A percentile compares a stretch with the other conserved stretches of the same genome.
Evolutionary conservation across 2,113 vertebrate species (phyloP).

Genomic region (Onychostruthus taczanowskii): DNA sequence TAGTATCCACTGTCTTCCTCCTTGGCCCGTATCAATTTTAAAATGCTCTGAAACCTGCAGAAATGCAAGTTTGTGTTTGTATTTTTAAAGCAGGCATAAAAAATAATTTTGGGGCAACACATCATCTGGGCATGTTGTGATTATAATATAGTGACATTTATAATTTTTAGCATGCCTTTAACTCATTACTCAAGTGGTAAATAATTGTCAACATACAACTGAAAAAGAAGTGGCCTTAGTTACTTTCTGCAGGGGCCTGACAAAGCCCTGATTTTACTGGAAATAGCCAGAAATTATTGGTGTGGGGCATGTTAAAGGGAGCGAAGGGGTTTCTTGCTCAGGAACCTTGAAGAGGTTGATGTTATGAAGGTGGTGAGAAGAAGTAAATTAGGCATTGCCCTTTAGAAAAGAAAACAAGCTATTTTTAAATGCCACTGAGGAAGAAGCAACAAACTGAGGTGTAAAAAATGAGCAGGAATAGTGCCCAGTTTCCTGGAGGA

Average conservation of each 20-base stretch:
- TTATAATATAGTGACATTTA: neutral
- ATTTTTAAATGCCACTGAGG: neutral
- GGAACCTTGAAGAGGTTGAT: neutral
- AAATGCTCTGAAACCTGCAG: conserved; percentile 83
- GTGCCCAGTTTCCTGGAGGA: neutral
- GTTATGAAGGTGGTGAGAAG: neutral
- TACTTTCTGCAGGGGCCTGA: neutral
- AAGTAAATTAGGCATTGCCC: neutral
- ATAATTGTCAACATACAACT: neutral
- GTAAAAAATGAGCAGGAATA: neutral
- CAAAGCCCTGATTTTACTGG: neutral
- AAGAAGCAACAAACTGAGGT: neutral
- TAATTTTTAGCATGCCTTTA: neutral
- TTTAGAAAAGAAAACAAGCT: neutral
- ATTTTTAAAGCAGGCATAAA: neutral
- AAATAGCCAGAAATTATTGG: neutral
- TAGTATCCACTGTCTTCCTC: conserved; percentile 95
- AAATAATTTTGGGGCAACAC: neutral
- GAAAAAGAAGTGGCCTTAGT: neutral
- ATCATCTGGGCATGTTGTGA: neutral
- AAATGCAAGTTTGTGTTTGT: neutral
- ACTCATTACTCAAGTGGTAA: neutral
- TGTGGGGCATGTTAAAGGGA: neutral
- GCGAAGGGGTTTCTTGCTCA: neutral
- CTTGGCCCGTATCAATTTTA: conserved; percentile 93